phyloP scores from a whole-genome alignment of 2,888 invertebrate species.

The Ophion slaviceki region DNA sequence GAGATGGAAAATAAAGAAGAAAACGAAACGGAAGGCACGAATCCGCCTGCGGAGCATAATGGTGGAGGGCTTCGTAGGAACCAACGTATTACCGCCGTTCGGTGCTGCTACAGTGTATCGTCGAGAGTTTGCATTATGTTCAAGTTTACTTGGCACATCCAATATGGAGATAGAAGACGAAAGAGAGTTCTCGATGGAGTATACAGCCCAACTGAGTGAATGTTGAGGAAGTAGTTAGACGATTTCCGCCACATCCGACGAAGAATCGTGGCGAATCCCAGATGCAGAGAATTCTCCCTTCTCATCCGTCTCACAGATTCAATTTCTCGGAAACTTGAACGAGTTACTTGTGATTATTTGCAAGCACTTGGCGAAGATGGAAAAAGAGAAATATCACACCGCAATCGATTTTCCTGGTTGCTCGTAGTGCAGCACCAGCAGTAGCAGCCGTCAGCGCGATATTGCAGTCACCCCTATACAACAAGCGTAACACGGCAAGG shows the following conservation, averaged over 20 bases:
- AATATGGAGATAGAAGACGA: constrained; percentile 51
- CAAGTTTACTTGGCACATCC: constrained; percentile 65
- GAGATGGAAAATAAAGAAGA: constrained; percentile 19
- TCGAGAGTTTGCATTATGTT: constrained; percentile 67
- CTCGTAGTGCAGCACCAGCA: constrained; percentile 3
- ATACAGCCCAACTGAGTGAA: constrained; percentile 53
- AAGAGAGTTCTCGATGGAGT: constrained; percentile 33
- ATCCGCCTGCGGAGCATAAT: constrained; percentile 3
- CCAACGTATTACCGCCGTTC: constrained; percentile 7
- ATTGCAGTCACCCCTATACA: constrained; percentile 38
- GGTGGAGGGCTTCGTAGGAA: background rate
- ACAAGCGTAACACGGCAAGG: constrained; percentile 29
- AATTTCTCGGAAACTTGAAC: constrained; percentile 61
- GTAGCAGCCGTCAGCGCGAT: constrained; percentile 4
- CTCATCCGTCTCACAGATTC: constrained; percentile 50
- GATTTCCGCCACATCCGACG: constrained; percentile 53
- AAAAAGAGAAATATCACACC: constrained; percentile 40
- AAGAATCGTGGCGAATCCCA: constrained; percentile 17
- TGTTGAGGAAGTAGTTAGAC: constrained; percentile 52
- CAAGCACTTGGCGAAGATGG: constrained; percentile 53
- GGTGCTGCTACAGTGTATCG: constrained; percentile 17
- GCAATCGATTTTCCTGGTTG: constrained; percentile 42
- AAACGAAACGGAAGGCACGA: constrained; percentile 16
- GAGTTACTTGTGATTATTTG: constrained; percentile 62
- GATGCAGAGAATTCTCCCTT: constrained; percentile 42